These are phyloP conservation scores for Alaudala cheleensis DNA, from an alignment of 2,113 vertebrate species.

Conservation along the genomic window DNA sequence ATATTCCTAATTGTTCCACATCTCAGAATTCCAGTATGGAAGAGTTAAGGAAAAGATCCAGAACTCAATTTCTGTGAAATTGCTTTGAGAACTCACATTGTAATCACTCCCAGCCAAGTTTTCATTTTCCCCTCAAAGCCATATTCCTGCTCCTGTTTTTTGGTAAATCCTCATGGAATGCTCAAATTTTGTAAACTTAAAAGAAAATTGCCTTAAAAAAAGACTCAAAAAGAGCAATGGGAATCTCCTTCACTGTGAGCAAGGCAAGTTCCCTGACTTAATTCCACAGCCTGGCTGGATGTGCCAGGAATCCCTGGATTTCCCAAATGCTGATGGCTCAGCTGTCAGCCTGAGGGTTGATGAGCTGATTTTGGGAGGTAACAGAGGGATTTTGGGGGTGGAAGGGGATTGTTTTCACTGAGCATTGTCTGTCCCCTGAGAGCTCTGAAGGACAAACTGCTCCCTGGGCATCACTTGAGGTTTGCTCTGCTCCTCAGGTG, in stretches of 20 bases:
- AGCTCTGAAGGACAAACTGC: background rate
- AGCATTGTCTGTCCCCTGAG: background rate
- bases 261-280: background rate
- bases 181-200: background rate
- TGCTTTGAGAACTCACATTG: background rate
- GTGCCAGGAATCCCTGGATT: background rate
- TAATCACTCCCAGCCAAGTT: background rate
- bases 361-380: background rate
- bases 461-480: background rate
- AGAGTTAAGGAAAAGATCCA: background rate
- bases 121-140: background rate
- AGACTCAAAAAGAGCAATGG: background rate
- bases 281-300: background rate
- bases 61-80: background rate
- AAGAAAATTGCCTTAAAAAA: background rate
- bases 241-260: background rate
- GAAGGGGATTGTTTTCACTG: background rate
- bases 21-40: background rate
- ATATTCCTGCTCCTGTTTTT: background rate
- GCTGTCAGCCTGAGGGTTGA: background rate
- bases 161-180: background rate
- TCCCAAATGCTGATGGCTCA: background rate
- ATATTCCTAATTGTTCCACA: fast-evolving
- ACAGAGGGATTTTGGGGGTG: background rate
- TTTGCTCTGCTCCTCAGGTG: background rate